Evolutionary conservation across 2,888 invertebrate species (phyloP), one percentile per base, ranked within the genome.

Genomic region (Leucoma salicis): DNA sequence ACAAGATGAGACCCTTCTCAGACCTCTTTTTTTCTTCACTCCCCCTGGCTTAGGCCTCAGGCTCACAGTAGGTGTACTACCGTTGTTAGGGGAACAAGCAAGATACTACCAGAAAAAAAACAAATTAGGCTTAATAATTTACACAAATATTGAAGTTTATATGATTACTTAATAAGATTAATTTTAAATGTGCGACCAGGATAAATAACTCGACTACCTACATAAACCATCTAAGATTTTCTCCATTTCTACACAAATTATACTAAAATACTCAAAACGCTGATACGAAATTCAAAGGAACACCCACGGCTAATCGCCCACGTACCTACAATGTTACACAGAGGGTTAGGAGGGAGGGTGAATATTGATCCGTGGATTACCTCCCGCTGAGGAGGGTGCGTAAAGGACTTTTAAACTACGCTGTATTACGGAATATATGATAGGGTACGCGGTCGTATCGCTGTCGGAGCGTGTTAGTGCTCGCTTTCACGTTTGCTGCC

Each of bases 301-400:
- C 54, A 49, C 62, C 58, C 41, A n/a, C 39, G 29, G 44, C 31
- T 54, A 51, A 59, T 61, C 41, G 40, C n/a, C 45, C 50, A 49
- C 58, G 62, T 53, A 44, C 40, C 43, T 52, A 46, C 44, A 39
- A 44, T 42, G 51, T 47, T 31, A 36, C 48, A 32, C 35, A 46
- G 36, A 53, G 62, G 58, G 64, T 36, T 18, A 27, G 32, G 16
- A 40, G 52, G 39, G 47, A 48, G 55, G 59, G 58, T 55, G 59
- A 39, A 51, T 66, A 66, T 65, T 66, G 65, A 65, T 42, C 64
- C 40, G 37, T 11, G 53, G 64, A 61, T 63, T 62, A 65, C 60
- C 53, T 54, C 62, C 55, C 46, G 47, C 52, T 15, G 46, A 31
- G 46, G 29, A 25, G 25, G 36, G 43, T 42, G 53, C 34, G 33